phyloP scores from a whole-genome alignment of 2,888 invertebrate species.

The Homarus gammarus region DNA sequence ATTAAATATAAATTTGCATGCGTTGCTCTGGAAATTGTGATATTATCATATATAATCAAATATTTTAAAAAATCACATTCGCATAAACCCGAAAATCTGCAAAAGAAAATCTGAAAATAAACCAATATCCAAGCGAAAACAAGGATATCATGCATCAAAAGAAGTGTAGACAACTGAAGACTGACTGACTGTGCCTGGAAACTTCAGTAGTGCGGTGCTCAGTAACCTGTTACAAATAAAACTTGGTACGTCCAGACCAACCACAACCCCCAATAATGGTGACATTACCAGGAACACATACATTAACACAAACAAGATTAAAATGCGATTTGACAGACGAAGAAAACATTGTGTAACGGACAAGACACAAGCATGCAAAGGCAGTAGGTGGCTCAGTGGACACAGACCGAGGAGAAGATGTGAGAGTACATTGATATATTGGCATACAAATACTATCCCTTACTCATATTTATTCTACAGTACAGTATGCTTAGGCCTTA shows the following conservation, averaged over 20 bases:
- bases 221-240: background rate
- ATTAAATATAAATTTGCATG: conserved; percentile 4
- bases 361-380: background rate
- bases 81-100: background rate
- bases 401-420: background rate
- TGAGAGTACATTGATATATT: background rate
- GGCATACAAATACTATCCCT: background rate
- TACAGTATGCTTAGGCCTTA: conserved; percentile 19
- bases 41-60: background rate
- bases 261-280: background rate
- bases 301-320: conserved; percentile 1
- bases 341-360: background rate
- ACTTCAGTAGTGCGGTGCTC: background rate
- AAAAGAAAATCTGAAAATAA: conserved; percentile 12
- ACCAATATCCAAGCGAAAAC: conserved; percentile 39
- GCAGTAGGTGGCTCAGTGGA: background rate
- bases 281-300: background rate
- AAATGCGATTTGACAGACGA: background rate
- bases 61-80: background rate
- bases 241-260: conserved; percentile 9
- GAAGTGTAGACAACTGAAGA: conserved; percentile 45
- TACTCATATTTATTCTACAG: background rate
- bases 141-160: conserved; percentile 46
- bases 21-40: background rate
- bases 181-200: background rate